Percentiles rank a stretch among this genome's conserved stretches.
Conservation (phyloP, 2,113 vertebrate genomes). For the Neolamprologus tretocephalus region DNA sequence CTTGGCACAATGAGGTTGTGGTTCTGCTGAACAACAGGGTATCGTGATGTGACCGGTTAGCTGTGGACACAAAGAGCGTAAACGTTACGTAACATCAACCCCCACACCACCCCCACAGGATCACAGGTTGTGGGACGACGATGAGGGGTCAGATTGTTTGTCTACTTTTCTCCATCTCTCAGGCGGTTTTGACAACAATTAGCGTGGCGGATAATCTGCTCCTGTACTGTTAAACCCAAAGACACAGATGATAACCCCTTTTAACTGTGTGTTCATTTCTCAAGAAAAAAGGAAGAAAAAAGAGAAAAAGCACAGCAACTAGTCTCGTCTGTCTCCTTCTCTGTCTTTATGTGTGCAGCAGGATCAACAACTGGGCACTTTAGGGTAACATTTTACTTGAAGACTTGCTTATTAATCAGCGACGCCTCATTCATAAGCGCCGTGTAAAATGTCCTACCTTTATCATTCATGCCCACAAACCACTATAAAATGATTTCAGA, state of each 20-base stretch:
- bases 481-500: not conserved
- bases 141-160: not conserved
- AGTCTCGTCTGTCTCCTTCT: slow-evolving; percentile 17
- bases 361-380: slow-evolving; percentile 56
- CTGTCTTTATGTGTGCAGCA: slow-evolving; percentile 41
- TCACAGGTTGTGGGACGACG: not conserved
- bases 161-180: slow-evolving; percentile 38
- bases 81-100: not conserved
- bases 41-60: not conserved
- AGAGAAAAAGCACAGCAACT: slow-evolving; percentile 47
- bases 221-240: slow-evolving; percentile 48
- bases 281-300: not conserved
- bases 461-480: not conserved
- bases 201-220: slow-evolving; percentile 25
- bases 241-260: slow-evolving; percentile 24
- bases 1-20: slow-evolving; percentile 42
- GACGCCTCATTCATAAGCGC: slow-evolving; percentile 10
- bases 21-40: slow-evolving; percentile 57
- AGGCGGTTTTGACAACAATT: slow-evolving; percentile 34
- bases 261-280: slow-evolving; percentile 17
- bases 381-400: slow-evolving; percentile 59
- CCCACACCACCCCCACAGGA: not conserved
- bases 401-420: slow-evolving; percentile 31
- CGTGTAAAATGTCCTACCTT: slow-evolving; percentile 15
- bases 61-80: not conserved